Evolutionary conservation across 2,797 vertebrate species (phyloP).

Genomic region (Chelmon rostratus): DNA sequence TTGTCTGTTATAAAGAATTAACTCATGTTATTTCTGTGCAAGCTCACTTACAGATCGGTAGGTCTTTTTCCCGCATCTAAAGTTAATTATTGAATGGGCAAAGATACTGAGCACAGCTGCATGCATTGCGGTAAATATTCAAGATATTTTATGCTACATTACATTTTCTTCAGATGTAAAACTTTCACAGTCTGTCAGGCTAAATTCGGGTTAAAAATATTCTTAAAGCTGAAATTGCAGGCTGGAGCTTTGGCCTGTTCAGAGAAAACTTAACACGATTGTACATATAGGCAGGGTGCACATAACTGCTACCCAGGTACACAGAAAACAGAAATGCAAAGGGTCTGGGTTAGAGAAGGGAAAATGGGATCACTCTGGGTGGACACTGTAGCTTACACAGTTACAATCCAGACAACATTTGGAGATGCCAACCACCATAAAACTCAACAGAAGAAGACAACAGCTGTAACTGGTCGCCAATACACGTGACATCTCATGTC

Average conservation of each 20-base stretch:
- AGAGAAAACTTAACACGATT: not conserved
- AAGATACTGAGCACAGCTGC: too few relatives aligned
- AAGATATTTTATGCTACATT: not conserved
- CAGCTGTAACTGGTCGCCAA: too few relatives aligned
- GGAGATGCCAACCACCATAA: too few relatives aligned
- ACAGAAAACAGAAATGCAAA: too few relatives aligned
- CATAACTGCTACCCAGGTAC: too few relatives aligned
- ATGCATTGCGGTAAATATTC: not conserved
- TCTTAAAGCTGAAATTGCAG: not conserved
- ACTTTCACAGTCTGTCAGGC: not conserved
- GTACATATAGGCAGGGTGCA: too few relatives aligned
- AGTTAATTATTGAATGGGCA: not conserved
- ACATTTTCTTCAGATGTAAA: slow-evolving; percentile 9
- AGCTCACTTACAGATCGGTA: not conserved
- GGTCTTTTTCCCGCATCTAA: not conserved
- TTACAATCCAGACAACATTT: too few relatives aligned
- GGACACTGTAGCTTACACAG: too few relatives aligned
- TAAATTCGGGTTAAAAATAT: not conserved
- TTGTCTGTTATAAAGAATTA: not conserved
- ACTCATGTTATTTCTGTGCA: not conserved
- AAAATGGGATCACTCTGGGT: too few relatives aligned
- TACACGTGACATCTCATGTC: too few relatives aligned
- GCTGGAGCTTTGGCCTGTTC: not conserved
- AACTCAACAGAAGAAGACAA: too few relatives aligned
- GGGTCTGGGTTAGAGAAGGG: too few relatives aligned